phyloP scores from a whole-genome alignment of 1,140 invertebrate species.

The Drosophila kurseongensis region DNA sequence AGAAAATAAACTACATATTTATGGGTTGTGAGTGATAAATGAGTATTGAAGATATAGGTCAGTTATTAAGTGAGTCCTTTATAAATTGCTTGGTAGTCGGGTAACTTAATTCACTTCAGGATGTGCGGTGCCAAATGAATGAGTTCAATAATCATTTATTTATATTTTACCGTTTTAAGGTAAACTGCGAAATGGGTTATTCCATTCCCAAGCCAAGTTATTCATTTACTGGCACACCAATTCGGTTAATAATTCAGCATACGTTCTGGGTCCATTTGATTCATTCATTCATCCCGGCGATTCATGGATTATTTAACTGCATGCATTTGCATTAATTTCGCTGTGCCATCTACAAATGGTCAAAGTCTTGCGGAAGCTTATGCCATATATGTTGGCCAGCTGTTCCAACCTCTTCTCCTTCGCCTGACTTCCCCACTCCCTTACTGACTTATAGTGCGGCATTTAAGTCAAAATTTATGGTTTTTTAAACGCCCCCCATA shows the following conservation, averaged over 20 bases:
- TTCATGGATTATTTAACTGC: constrained; percentile 35
- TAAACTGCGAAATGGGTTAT: neutral
- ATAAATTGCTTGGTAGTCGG: no score
- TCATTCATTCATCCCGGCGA: constrained; percentile 10
- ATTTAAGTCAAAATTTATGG: constrained; percentile 65
- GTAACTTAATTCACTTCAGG: no score
- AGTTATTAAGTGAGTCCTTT: no score
- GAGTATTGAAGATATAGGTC: neutral
- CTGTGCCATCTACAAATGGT: constrained; percentile 38
- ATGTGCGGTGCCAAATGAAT: no score
- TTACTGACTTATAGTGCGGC: constrained; percentile 10
- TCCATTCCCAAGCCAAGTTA: neutral
- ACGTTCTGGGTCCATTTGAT: constrained; percentile 23
- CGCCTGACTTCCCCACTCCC: neutral
- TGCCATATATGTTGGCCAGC: constrained; percentile 37
- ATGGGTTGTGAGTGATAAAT: neutral
- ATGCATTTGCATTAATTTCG: constrained; percentile 60
- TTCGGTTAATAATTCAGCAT: constrained; percentile 22
- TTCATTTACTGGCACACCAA: constrained; percentile 16
- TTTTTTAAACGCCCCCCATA: constrained; percentile 56
- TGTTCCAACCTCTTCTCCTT: neutral
- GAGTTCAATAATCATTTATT: neutral
- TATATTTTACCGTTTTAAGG: neutral
- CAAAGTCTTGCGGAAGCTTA: constrained; percentile 53
- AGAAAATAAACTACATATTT: no score